Base-by-base conservation (phyloP, 2,113 vertebrate genomes). In the Cheilinus undulatus region DNA sequence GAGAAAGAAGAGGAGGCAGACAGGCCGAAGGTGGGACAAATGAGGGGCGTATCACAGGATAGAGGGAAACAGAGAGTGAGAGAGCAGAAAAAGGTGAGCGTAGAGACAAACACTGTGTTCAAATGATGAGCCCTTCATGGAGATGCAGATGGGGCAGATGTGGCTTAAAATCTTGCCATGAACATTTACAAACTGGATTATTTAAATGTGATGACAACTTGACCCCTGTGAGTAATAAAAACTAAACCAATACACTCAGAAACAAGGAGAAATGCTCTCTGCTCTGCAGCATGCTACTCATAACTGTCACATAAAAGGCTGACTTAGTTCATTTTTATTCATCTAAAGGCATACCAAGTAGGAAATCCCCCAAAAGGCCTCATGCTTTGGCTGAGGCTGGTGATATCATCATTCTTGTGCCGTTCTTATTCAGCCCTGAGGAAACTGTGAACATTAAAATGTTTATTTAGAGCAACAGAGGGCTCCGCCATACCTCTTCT, bases 401-500 rank as follows among this genome's bases (percentile, higher is more conserved):
- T n/a, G n/a, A n/a, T n/a, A n/a, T n/a, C n/a, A n/a, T n/a, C n/a
- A n/a, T n/a, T n/a, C n/a, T n/a, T n/a, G n/a, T n/a, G n/a, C n/a
- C n/a, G n/a, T n/a, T n/a, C n/a, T n/a, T n/a, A n/a, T n/a, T n/a
- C 32, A 34, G 32, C 2, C 11, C 8, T 40, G 52, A 40, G 51
- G 7, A 56, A 26, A 38, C 3, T 22, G 24, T 14, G 28, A 40
- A 38, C 5, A 50, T 59, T 43, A 74, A 87, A 86, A 78, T 27
- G 19, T 48, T 28, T 48, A 28, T 27, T 23, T 13, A 42, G 13
- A 32, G 43, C 20, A 23, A 24, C 27, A 32, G 12, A 30, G 11
- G 9, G 11, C n/a, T 12, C 12, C 5, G 7, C 3, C 3, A 5
- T 34, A 90, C 98, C 97, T 99, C 86, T 94, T 98, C 68, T 99